Conservation (phyloP, 2,113 vertebrate species). For the Eurystomus gularis region DNA sequence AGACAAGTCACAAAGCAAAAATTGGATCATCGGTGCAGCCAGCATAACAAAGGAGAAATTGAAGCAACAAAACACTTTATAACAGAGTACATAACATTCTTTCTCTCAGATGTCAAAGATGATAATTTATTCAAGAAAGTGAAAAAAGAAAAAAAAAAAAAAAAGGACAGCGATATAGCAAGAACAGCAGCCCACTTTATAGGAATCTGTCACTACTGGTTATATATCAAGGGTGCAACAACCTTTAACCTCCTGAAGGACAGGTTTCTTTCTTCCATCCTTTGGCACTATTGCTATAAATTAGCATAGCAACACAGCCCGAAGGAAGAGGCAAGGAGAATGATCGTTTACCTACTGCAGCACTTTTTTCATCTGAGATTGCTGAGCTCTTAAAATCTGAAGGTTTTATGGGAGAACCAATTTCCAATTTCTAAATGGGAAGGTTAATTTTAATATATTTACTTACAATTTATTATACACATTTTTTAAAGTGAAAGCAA, state of each 20-base stretch:
- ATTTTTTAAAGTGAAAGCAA: not conserved
- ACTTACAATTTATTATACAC: not conserved
- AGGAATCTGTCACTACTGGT: not conserved
- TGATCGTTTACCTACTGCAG: not conserved
- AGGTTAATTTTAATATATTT: not conserved
- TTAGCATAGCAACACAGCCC: not conserved
- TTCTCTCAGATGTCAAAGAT: not conserved
- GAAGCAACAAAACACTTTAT: not conserved
- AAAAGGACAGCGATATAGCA: not conserved
- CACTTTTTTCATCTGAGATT: not conserved
- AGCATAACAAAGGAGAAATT: not conserved
- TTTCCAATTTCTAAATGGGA: not conserved
- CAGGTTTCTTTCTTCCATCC: not conserved
- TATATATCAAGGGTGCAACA: not conserved
- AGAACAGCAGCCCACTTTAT: not conserved
- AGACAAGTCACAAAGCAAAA: not conserved
- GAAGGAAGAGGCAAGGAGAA: not conserved
- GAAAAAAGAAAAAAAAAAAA: not conserved
- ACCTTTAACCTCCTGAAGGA: not conserved
- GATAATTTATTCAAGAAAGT: not conserved
- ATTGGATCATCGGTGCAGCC: fast-evolving
- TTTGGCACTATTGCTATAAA: not conserved
- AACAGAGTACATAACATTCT: not conserved
- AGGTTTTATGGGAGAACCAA: not conserved
- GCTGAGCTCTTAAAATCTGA: not conserved